Conservation (phyloP, 2,888 invertebrate species). For the Antheraea assamensis region DNA sequence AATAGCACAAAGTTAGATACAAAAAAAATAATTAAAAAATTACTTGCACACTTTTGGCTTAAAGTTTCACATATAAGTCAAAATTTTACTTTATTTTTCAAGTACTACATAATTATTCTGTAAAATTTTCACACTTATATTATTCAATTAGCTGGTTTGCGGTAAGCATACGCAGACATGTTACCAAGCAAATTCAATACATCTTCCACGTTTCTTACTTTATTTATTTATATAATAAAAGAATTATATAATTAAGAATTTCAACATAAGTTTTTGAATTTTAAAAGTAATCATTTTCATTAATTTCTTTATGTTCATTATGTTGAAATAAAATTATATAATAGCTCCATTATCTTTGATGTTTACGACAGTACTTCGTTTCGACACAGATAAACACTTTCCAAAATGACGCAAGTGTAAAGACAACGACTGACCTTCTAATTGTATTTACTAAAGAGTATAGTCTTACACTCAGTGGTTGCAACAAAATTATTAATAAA, state of each 20-base stretch:
- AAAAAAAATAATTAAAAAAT: no score
- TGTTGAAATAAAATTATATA: not conserved
- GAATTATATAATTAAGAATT: no score
- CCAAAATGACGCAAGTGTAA: slow-evolving; percentile 40
- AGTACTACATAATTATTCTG: not conserved
- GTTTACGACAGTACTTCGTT: slow-evolving; percentile 26
- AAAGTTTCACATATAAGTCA: no score
- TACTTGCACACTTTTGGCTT: no score
- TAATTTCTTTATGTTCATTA: not conserved
- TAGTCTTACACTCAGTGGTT: not conserved
- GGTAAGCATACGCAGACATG: not conserved
- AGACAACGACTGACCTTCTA: slow-evolving; percentile 38
- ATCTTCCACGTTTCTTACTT: not conserved
- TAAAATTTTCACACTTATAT: not conserved
- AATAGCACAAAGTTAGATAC: no score
- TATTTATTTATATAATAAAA: no score
- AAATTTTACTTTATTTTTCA: not conserved
- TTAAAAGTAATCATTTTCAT: not conserved
- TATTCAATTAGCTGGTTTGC: not conserved
- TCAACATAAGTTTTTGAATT: not conserved
- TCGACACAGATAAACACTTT: slow-evolving; percentile 27
- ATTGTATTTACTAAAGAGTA: slow-evolving; percentile 17
- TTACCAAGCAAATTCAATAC: not conserved
- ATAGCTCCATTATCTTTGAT: slow-evolving; percentile 34
- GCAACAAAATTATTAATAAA: not conserved